Evolutionary conservation across 2,797 vertebrate species (phyloP).

Genomic region (Tauraco hartlaubi): DNA sequence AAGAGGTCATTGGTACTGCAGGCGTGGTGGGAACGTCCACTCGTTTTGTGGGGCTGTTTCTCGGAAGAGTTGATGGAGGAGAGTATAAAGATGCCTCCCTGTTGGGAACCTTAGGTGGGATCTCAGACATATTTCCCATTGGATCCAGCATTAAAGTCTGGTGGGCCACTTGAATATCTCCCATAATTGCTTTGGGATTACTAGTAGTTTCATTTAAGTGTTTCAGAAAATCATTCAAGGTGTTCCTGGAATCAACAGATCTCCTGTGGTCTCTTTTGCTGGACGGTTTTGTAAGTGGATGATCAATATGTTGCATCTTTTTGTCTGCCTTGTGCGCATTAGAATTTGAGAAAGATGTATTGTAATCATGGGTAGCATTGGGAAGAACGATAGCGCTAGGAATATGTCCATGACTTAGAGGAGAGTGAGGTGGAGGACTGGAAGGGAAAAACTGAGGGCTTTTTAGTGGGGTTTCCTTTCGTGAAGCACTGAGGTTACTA

Average conservation of each 20-base stretch:
- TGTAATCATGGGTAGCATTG: constrained; percentile 95
- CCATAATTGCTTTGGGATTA: constrained; percentile 91
- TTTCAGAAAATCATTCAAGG: constrained; percentile 96
- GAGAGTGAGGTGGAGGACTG: constrained; percentile 90
- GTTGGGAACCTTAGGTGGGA: constrained; percentile 95
- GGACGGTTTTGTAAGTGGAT: constrained; percentile 83
- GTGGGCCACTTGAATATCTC: constrained; percentile 90
- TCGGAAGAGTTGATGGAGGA: constrained; percentile 94
- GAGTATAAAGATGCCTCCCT: constrained; percentile 97
- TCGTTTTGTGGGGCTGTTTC: constrained; percentile 97
- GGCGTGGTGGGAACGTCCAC: constrained; percentile 94
- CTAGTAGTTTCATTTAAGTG: constrained; percentile 92
- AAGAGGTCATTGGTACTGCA: constrained; percentile 91
- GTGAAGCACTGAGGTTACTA: constrained; percentile 83
- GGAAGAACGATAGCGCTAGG: constrained; percentile 97
- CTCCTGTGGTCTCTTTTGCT: constrained; percentile 92
- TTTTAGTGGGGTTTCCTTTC: constrained; percentile 89
- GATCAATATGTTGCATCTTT: constrained; percentile 87
- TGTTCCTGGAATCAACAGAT: constrained; percentile 97
- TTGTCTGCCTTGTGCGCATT: constrained; percentile 91
- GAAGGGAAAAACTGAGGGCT: constrained; percentile 92
- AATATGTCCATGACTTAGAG: constrained; percentile 92
- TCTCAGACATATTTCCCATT: constrained; percentile 92
- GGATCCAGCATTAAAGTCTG: constrained; percentile 94
- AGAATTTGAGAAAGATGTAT: constrained; percentile 86